Evolutionary conservation across 2,888 invertebrate species (phyloP).

Genomic region (Epistrophe eligans): DNA sequence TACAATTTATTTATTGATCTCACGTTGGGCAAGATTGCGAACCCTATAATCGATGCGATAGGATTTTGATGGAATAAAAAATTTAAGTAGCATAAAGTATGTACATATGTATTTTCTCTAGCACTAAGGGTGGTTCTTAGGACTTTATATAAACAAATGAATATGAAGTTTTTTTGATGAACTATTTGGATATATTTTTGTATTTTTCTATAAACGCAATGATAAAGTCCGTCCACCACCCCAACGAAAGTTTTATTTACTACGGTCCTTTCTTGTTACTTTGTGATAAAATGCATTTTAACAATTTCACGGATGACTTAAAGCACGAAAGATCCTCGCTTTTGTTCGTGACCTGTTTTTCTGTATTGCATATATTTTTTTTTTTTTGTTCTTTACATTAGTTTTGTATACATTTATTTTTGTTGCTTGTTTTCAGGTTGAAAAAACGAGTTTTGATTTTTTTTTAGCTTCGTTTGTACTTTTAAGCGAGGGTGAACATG

Average conservation of each 20-base stretch:
- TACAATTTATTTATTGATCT: slow-evolving; percentile 64
- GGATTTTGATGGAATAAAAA: slow-evolving; percentile 13
- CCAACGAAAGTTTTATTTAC: slow-evolving; percentile 41
- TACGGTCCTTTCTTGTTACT: slow-evolving; percentile 42
- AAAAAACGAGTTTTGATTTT: slow-evolving; percentile 59
- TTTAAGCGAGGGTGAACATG: slow-evolving; percentile 59
- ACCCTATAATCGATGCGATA: slow-evolving; percentile 20
- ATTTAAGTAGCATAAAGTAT: slow-evolving; percentile 31
- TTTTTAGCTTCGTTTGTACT: slow-evolving; percentile 43
- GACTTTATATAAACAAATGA: not conserved
- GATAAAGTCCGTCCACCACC: slow-evolving; percentile 16
- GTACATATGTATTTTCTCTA: not conserved
- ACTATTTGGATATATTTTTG: not conserved
- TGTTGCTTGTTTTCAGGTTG: slow-evolving; percentile 22
- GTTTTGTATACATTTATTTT: slow-evolving; percentile 25
- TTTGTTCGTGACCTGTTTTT: slow-evolving; percentile 70
- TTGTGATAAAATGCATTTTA: slow-evolving; percentile 21
- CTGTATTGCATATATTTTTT: slow-evolving; percentile 9
- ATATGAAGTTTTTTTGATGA: not conserved
- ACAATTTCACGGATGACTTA: slow-evolving; percentile 65
- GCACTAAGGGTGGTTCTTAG: not conserved
- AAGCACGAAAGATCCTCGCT: slow-evolving; percentile 71
- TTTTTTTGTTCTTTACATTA: slow-evolving; percentile 34
- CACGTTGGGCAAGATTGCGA: slow-evolving; percentile 41
- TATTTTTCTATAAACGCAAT: not conserved